Evolutionary conservation across 2,113 vertebrate genomes (phyloP).

Genomic region (Sceloporus undulatus): DNA sequence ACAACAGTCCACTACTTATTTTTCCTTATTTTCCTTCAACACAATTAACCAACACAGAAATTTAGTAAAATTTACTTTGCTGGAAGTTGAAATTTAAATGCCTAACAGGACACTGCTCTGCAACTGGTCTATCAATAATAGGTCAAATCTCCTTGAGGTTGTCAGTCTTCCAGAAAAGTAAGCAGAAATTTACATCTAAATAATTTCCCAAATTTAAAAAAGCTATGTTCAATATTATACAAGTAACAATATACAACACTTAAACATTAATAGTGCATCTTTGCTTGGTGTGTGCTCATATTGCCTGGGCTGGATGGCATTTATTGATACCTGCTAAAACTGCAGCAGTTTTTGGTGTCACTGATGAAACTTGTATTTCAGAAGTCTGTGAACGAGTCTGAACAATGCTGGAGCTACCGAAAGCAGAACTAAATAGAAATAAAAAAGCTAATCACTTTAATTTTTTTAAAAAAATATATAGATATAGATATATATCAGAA

Average conservation of each 20-base stretch:
- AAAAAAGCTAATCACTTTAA: conserved; percentile 30
- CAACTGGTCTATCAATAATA: not conserved
- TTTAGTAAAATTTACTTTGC: conserved; percentile 2
- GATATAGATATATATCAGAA: not conserved
- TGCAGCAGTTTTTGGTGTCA: not conserved
- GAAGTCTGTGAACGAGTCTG: conserved; percentile 19
- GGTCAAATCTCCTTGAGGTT: not conserved
- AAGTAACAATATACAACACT: not conserved
- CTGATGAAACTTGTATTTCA: conserved; percentile 37
- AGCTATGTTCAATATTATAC: not conserved
- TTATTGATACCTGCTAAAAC: conserved; percentile 40
- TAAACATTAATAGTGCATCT: not conserved
- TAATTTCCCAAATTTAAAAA: conserved; percentile 4
- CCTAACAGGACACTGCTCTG: not conserved
- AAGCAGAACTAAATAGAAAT: conserved; percentile 46
- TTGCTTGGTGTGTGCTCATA: conserved; percentile 17
- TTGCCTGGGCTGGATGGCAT: conserved; percentile 32
- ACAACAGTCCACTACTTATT: not conserved
- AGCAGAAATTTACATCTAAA: not conserved
- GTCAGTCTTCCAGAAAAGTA: not conserved
- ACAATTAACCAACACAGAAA: not conserved
- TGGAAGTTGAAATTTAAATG: not conserved
- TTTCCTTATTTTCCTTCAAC: not conserved
- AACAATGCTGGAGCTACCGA: conserved; percentile 35
- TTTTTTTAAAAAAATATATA: conserved; percentile 18